A percentile compares a stretch with the other conserved stretches of the same genome.
These are phyloP conservation scores for Cladorhizidae sp. DNA, from an alignment of 37 sponge, comb jelly and placozoan genomes.

Conservation along the genomic window DNA sequence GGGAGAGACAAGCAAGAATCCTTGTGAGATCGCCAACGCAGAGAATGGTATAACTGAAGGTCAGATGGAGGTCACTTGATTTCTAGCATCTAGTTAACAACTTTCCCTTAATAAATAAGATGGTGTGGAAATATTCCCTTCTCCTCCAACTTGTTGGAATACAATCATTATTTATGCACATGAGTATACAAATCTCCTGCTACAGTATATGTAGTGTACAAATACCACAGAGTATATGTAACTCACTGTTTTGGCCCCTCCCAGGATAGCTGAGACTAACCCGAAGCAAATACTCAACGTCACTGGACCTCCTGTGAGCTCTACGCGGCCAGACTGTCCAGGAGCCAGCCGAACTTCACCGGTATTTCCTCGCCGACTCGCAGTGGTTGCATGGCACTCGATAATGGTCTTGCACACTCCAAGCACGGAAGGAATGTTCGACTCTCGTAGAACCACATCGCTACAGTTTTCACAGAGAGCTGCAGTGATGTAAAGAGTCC, in stretches of 20 bases:
- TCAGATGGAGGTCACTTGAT: no score
- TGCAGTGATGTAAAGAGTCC: conserved; percentile 47
- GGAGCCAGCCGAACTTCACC: background rate
- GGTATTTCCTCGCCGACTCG: background rate
- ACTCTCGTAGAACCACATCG: conserved; percentile 3
- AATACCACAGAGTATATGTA: no score
- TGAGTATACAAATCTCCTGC: no score
- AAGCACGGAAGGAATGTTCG: conserved; percentile 15
- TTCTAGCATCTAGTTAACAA: no score
- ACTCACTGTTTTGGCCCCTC: conserved; percentile 27
- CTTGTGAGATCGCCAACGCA: no score
- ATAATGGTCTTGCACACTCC: conserved; percentile 4
- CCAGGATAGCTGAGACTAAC: conserved; percentile 54
- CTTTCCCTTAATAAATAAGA: no score
- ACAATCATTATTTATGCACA: no score
- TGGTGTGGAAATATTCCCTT: no score
- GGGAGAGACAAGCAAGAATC: no score
- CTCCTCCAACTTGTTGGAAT: no score
- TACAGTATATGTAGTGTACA: no score
- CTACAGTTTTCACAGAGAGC: conserved; percentile 49
- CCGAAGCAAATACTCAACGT: conserved; percentile 74
- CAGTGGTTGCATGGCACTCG: conserved; percentile 24
- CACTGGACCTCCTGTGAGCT: conserved; percentile 51
- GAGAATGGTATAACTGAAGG: no score
- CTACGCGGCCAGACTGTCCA: background rate